Percentiles rank a stretch among this genome's conserved stretches.
Conservation (phyloP, 2,797 vertebrate genomes). For the Gymnothorax reevesii region DNA sequence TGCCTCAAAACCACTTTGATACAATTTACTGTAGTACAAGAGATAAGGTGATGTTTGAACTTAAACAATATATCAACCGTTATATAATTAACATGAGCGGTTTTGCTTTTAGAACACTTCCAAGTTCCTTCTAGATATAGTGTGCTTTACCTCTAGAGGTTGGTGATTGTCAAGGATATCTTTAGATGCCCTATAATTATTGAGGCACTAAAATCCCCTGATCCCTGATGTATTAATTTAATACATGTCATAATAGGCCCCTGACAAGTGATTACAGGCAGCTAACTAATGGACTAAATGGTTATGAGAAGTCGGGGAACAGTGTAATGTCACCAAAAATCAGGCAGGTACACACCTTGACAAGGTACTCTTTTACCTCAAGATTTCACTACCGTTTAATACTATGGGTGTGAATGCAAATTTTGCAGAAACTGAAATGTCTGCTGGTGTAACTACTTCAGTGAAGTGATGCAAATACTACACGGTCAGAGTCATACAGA, state of each 20-base stretch:
- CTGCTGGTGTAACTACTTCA: neutral
- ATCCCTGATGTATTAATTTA: slow-evolving; percentile 61
- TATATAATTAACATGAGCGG: neutral
- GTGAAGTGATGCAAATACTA: neutral
- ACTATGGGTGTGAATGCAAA: neutral
- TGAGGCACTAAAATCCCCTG: slow-evolving; percentile 56
- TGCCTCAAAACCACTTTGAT: neutral
- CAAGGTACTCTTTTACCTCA: slow-evolving; percentile 3
- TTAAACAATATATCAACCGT: slow-evolving; percentile 2
- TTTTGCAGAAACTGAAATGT: neutral
- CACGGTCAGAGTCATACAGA: neutral
- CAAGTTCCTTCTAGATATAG: slow-evolving; percentile 24
- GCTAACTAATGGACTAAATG: slow-evolving; percentile 59
- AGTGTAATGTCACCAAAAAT: slow-evolving; percentile 46
- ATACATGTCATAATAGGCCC: slow-evolving; percentile 58
- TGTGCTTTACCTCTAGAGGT: slow-evolving; percentile 49
- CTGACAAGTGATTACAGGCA: slow-evolving; percentile 61
- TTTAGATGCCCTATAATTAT: slow-evolving; percentile 57
- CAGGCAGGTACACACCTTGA: slow-evolving; percentile 36
- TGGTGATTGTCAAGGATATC: slow-evolving; percentile 59
- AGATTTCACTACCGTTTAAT: neutral
- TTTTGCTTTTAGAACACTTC: neutral
- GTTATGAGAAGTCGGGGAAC: slow-evolving; percentile 50
- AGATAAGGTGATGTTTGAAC: neutral
- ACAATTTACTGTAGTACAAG: neutral